Conservation (phyloP, 2,888 invertebrate species). For the Drosophila pseudotalamancana region DNA sequence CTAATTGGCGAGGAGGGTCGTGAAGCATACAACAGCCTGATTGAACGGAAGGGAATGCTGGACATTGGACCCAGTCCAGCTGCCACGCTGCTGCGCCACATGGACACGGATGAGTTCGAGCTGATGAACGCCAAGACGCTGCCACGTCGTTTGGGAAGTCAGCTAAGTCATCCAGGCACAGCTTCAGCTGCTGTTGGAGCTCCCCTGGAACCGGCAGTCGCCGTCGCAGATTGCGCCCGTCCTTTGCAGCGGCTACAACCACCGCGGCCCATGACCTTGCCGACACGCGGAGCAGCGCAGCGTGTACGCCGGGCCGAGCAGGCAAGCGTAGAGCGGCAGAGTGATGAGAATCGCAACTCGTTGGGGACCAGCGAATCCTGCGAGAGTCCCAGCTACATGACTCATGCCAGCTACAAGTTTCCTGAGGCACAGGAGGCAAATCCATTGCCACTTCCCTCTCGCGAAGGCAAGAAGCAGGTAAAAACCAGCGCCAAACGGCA, state of each 20-base stretch:
- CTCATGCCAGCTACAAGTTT: conserved; percentile 82
- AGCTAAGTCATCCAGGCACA: conserved; percentile 33
- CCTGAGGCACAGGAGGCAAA: conserved; percentile 84
- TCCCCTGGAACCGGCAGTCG: conserved; percentile 6
- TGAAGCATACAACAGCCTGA: conserved; percentile 95
- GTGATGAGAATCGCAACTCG: conserved; percentile 57
- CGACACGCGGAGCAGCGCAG: conserved; percentile 81
- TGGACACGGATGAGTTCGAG: conserved; percentile 82
- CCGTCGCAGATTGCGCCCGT: conserved; percentile 24
- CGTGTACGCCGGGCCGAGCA: conserved; percentile 74
- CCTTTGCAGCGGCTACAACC: conserved; percentile 66
- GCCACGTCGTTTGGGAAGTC: conserved; percentile 75
- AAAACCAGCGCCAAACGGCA: conserved; percentile 88
- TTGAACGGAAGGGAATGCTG: conserved; percentile 88
- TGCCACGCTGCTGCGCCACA: conserved; percentile 75
- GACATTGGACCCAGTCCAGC: conserved; percentile 73
- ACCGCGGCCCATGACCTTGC: conserved; percentile 83
- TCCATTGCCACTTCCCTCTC: conserved; percentile 91
- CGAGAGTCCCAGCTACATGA: conserved; percentile 84
- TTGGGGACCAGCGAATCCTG: conserved; percentile 64
- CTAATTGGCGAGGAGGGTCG: conserved; percentile 95
- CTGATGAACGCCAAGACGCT: conserved; percentile 80
- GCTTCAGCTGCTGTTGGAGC: background rate
- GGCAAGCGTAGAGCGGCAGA: conserved; percentile 24
- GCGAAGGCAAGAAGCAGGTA: conserved; percentile 86